These are phyloP conservation scores for Dermatemys mawii DNA, from an alignment of 2,113 vertebrate species.

Conservation along the genomic window DNA sequence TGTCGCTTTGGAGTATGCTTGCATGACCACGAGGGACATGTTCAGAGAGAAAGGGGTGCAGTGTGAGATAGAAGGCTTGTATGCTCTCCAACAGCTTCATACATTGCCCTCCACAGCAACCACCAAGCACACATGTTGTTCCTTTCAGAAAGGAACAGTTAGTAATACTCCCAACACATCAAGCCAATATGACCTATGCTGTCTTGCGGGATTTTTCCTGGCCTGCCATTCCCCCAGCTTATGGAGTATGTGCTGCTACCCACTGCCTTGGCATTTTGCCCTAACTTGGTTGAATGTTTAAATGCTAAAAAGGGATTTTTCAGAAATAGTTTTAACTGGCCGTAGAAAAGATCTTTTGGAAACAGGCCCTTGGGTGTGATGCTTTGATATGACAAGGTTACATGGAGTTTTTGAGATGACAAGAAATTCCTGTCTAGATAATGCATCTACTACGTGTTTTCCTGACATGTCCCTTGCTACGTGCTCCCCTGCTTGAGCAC, in stretches of 20 bases:
- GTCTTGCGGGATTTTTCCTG: neutral
- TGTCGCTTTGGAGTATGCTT: neutral
- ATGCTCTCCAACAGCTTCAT: neutral
- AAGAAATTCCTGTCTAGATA: constrained; percentile 72
- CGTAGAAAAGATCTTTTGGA: constrained; percentile 24
- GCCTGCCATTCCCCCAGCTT: neutral
- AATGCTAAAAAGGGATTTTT: constrained; percentile 35
- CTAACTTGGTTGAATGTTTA: constrained; percentile 1
- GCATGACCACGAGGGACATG: neutral
- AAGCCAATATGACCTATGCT: neutral
- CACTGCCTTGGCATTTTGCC: neutral
- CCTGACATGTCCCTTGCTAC: neutral
- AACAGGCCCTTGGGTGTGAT: constrained; percentile 33
- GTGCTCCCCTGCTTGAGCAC: constrained; percentile 61
- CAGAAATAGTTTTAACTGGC: constrained; percentile 40
- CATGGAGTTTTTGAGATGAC: constrained; percentile 48
- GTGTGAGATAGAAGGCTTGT: neutral
- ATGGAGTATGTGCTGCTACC: neutral
- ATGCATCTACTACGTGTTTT: constrained; percentile 55
- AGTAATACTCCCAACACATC: neutral
- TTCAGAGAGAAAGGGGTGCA: neutral
- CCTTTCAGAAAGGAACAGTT: neutral
- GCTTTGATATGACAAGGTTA: constrained; percentile 68
- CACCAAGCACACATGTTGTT: neutral
- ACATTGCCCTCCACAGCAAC: neutral